Base-by-base conservation (phyloP, 2,888 invertebrate species). In the Pterostichus niger region DNA sequence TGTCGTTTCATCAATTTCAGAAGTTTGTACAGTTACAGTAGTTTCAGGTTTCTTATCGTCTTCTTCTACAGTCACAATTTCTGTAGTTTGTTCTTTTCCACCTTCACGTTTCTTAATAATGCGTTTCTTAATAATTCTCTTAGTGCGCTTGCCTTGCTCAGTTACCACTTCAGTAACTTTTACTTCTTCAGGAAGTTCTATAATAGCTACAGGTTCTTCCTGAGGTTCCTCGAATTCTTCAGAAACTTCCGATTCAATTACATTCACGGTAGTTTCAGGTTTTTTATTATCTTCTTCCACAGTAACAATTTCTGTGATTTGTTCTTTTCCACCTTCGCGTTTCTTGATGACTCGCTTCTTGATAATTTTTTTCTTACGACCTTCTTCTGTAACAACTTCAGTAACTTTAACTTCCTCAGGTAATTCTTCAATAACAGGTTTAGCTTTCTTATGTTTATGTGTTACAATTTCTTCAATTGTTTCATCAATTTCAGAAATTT, bases 41-140 rank as follows among this genome's bases (percentile, higher is more conserved):
- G 89, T 90, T 84, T 91, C 85, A 61, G 91, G 89, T 87, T 90
- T 88, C 85, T 88, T 89, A 54, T 88, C 89, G 83, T 87, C 91
- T 83, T 89, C 88, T 76, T 88, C 85, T 31, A 88, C 86, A 84
- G 87, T 90, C 1, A 89, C 85, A 83, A 90, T 88, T 87, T 91
- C 90, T 5, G 90, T 87, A 6, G 89, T 85, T 84, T 91, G 89
- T 84, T 88, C 86, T 84, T 88, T 87, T 0, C 88, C 87, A 54
- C 87, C 88, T 35, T 87, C 86, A 6, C 87, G 84, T 85, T 88
- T 86, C 83, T 87, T 86, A 78, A 88, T 86, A 84, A 86, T 85
- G 79, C 88, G 85, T 85, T 87, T 87, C 83, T 85, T 87, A 75
- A 87, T 84, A 24, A 84, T 85, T 84, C 85, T 90, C 52, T 85